Conservation (phyloP, 2,797 vertebrate genomes). For the Streptopelia turtur region DNA sequence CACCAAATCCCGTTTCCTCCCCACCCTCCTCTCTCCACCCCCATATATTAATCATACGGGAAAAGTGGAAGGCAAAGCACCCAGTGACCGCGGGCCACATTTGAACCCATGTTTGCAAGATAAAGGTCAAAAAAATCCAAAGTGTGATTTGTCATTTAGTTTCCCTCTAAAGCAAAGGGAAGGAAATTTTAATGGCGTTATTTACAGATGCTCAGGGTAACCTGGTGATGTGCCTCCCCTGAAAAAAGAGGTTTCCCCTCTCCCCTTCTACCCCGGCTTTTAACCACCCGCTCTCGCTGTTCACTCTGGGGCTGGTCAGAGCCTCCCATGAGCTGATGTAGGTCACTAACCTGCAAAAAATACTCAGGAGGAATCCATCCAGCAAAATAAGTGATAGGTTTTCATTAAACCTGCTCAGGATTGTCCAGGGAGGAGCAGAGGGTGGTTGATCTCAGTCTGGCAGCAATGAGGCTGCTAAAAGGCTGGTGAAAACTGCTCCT, state of each 20-base stretch:
- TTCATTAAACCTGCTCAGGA: not conserved
- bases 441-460: not conserved
- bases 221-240: too few species aligned
- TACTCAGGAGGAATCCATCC: not conserved
- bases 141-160: not conserved
- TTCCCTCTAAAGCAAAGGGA: not conserved
- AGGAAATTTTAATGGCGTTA: not conserved
- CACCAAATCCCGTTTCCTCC: too few species aligned
- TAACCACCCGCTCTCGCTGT: not conserved
- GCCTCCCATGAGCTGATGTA: not conserved
- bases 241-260: not conserved
- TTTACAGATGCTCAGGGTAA: not conserved
- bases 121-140: not conserved
- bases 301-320: not conserved
- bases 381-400: not conserved
- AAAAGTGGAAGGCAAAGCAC: not conserved
- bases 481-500: not conserved
- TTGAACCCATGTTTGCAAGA: not conserved
- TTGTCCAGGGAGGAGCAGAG: not conserved
- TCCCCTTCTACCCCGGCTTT: not conserved
- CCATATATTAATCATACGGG: too few species aligned
- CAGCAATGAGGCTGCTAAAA: not conserved
- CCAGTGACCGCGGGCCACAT: not conserved
- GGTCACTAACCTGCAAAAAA: not conserved
- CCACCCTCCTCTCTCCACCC: not conserved